Conservation (phyloP, 2,888 invertebrate species). For the Brenthis hecate region DNA sequence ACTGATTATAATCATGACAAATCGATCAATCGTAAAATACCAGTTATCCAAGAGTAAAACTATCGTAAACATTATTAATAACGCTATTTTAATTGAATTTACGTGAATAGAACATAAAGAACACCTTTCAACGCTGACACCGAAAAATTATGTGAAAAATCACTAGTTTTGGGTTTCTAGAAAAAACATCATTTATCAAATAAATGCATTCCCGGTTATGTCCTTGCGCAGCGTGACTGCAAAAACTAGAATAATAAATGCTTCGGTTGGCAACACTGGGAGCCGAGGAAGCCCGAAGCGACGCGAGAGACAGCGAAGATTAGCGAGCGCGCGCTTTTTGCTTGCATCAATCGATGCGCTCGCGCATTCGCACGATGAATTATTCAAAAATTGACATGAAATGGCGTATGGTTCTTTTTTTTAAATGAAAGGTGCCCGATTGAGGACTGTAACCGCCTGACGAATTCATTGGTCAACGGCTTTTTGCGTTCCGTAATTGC, state of each 20-base stretch:
- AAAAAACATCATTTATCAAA: constrained; percentile 79
- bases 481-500: constrained; percentile 78
- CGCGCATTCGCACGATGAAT: constrained; percentile 82
- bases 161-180: constrained; percentile 42
- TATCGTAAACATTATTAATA: constrained; percentile 31
- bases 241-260: constrained; percentile 81
- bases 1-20: constrained; percentile 39
- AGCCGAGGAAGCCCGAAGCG: constrained; percentile 64
- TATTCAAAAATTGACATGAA: constrained; percentile 83
- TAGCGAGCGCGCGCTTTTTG: constrained; percentile 80
- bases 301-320: constrained; percentile 78
- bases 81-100: constrained; percentile 56
- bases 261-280: constrained; percentile 73
- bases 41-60: constrained; percentile 51
- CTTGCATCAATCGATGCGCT: constrained; percentile 83
- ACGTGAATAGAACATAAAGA: constrained; percentile 63
- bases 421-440: constrained; percentile 82
- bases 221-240: constrained; percentile 79
- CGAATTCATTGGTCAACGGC: constrained; percentile 82
- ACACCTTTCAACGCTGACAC: constrained; percentile 62
- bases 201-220: constrained; percentile 76
- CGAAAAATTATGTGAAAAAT: constrained; percentile 66
- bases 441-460: constrained; percentile 83
- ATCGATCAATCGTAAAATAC: constrained; percentile 52
- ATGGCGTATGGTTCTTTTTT: constrained; percentile 83